Evolutionary conservation across 2,888 invertebrate genomes (phyloP).

Genomic region (Lithophane leautieri): DNA sequence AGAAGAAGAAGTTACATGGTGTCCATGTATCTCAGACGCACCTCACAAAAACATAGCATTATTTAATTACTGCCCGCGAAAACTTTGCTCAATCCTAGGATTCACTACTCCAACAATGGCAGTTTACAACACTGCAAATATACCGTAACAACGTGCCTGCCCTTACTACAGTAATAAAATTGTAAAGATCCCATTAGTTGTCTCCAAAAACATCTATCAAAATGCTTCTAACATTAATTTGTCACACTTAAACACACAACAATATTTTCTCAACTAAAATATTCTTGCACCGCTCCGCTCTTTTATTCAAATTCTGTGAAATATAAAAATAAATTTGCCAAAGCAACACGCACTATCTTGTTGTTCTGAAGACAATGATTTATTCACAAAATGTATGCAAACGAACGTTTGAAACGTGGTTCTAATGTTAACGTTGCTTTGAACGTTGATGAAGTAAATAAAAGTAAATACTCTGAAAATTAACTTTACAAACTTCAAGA

Average conservation of each 20-base stretch:
- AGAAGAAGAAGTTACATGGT: neutral
- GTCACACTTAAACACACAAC: slow-evolving; percentile 36
- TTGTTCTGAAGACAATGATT: slow-evolving; percentile 84
- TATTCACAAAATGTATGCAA: slow-evolving; percentile 75
- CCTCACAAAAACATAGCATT: neutral
- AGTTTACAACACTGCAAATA: neutral
- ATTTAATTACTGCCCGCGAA: neutral
- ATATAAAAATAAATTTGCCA: slow-evolving; percentile 83
- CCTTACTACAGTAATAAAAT: neutral
- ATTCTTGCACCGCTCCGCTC: slow-evolving; percentile 47
- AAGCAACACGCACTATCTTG: slow-evolving; percentile 86
- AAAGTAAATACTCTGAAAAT: no score
- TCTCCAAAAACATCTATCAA: slow-evolving; percentile 19
- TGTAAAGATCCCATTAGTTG: slow-evolving; percentile 12
- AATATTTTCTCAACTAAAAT: slow-evolving; percentile 53
- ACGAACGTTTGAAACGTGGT: slow-evolving; percentile 72
- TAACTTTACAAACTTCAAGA: no score
- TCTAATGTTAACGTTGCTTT: slow-evolving; percentile 49
- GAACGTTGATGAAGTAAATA: slow-evolving; percentile 56
- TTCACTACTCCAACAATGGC: neutral
- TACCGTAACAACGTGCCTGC: no score
- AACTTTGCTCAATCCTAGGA: neutral
- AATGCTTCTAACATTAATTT: slow-evolving; percentile 44
- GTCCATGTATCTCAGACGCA: no score
- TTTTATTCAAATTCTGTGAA: slow-evolving; percentile 77